A percentile compares a stretch with the other conserved stretches of the same genome.
phyloP scores from a whole-genome alignment of 2,797 vertebrate species.

The Choloepus didactylus region DNA sequence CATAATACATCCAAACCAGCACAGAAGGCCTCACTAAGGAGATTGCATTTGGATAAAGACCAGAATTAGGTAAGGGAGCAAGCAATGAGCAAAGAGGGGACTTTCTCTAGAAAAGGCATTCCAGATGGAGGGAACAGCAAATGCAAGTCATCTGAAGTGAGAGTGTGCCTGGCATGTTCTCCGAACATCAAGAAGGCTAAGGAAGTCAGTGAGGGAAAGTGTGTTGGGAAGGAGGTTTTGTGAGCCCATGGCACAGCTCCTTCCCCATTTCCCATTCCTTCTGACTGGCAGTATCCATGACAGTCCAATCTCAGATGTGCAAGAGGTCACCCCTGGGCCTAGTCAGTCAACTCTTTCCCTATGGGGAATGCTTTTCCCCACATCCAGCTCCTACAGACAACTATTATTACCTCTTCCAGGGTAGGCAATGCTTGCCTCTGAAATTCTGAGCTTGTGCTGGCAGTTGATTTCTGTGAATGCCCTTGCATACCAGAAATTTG shows the following conservation, averaged over 20 bases:
- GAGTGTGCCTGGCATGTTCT: not conserved
- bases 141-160: not conserved
- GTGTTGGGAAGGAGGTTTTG: not conserved
- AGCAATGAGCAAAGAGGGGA: not conserved
- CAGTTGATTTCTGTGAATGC: not conserved
- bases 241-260: not conserved
- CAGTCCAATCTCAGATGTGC: not conserved
- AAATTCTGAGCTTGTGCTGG: not conserved
- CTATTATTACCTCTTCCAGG: not conserved
- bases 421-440: not conserved
- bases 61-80: not conserved
- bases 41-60: not conserved
- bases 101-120: not conserved
- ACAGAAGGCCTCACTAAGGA: not conserved
- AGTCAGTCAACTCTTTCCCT: not conserved
- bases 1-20: not conserved
- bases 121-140: not conserved
- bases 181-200: not conserved
- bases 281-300: not conserved
- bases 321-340: not conserved
- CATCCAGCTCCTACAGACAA: not conserved
- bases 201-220: not conserved
- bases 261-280: not conserved
- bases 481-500: conserved; percentile 38
- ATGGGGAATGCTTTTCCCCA: not conserved